These are phyloP conservation scores for Malacoraja senta DNA, from an alignment of 2,797 vertebrate species.

Conservation along the genomic window DNA sequence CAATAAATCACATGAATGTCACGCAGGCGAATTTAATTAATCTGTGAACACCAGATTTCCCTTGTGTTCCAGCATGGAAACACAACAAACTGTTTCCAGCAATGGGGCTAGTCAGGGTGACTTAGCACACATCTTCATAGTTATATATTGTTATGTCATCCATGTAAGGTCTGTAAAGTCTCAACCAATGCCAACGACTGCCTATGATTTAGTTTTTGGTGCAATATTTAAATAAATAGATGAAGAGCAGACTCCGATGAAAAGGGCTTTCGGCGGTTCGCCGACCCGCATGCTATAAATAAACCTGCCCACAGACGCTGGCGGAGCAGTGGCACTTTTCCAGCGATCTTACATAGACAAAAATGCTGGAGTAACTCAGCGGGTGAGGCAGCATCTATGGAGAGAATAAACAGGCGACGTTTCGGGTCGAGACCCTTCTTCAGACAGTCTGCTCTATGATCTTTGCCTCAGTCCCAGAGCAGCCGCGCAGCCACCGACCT, in stretches of 20 bases:
- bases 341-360: too few relatives aligned
- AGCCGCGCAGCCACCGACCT: too few relatives aligned
- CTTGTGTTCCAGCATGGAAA: not conserved
- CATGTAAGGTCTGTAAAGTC: not conserved
- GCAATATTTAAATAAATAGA: not conserved
- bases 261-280: too few relatives aligned
- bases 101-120: not conserved
- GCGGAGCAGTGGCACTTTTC: too few relatives aligned
- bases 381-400: too few relatives aligned
- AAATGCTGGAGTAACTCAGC: too few relatives aligned
- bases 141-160: not conserved
- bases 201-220: not conserved
- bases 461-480: too few relatives aligned
- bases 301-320: too few relatives aligned
- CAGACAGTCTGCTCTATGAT: too few relatives aligned
- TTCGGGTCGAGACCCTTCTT: too few relatives aligned
- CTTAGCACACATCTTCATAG: not conserved
- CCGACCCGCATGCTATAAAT: too few relatives aligned
- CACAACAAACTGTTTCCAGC: not conserved
- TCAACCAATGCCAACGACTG: not conserved
- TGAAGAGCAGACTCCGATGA: not conserved
- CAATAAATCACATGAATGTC: not conserved
- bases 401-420: too few relatives aligned
- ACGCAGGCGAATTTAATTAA: not conserved
- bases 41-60: not conserved